Evolutionary conservation across 1,140 invertebrate genomes (phyloP).

Genomic region (Trinorchestia longiramus): DNA sequence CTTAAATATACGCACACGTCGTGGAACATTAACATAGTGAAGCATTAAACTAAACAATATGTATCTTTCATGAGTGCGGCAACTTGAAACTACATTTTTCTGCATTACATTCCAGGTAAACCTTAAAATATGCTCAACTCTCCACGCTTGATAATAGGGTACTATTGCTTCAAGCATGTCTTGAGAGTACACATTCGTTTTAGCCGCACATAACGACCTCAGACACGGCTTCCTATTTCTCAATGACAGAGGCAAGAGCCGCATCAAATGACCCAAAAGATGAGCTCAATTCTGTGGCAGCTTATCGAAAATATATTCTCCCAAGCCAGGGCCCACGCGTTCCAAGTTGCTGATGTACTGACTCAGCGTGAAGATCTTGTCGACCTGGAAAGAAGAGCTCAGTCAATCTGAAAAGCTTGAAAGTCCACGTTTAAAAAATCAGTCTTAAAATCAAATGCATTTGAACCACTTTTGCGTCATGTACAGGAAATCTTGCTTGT

Average conservation of each 20-base stretch:
- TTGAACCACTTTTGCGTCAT: neutral
- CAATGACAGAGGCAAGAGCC: neutral
- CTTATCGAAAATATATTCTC: conserved; percentile 82
- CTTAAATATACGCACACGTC: neutral
- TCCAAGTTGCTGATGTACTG: conserved; percentile 81
- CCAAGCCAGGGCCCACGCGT: conserved; percentile 79
- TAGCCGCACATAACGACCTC: neutral
- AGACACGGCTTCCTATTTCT: neutral
- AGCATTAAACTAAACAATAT: neutral
- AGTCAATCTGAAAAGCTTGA: neutral
- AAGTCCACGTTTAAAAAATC: neutral
- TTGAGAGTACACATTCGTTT: neutral
- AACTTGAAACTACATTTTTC: too few relatives aligned
- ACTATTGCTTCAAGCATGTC: neutral
- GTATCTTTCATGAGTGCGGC: neutral
- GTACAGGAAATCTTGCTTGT: neutral
- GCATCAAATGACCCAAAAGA: neutral
- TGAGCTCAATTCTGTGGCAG: conserved; percentile 60
- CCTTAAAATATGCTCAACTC: neutral
- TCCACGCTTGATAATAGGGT: neutral
- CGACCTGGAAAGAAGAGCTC: conserved; percentile 74
- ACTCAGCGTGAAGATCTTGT: conserved; percentile 80
- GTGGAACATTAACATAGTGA: neutral
- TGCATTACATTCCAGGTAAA: neutral
- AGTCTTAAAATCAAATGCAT: neutral